phyloP scores from a whole-genome alignment of 2,888 invertebrate species.

The Loripinus fragilis region DNA sequence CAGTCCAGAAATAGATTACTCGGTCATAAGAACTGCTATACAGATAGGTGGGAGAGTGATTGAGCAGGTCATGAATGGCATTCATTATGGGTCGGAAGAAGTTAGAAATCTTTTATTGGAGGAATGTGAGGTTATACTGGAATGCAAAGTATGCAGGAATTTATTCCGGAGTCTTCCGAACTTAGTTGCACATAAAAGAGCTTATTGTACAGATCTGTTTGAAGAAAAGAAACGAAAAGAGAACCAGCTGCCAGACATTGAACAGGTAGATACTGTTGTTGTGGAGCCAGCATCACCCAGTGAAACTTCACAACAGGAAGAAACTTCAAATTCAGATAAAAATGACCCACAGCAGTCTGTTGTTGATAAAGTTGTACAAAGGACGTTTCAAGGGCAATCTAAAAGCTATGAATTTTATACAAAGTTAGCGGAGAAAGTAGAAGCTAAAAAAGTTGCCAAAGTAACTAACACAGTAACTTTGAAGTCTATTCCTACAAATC shows the following conservation, averaged over 20 bases:
- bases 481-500: constrained; percentile 66
- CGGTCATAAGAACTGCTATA: constrained; percentile 73
- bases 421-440: constrained; percentile 69
- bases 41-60: constrained; percentile 70
- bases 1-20: constrained; percentile 69
- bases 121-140: constrained; percentile 95
- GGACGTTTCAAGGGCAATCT: constrained; percentile 69
- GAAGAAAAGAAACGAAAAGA: constrained; percentile 37
- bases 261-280: constrained; percentile 67
- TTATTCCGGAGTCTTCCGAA: constrained; percentile 94
- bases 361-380: constrained; percentile 61
- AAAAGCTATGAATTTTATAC: constrained; percentile 71
- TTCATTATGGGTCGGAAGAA: constrained; percentile 89
- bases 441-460: constrained; percentile 54
- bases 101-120: constrained; percentile 90
- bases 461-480: constrained; percentile 61
- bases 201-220: constrained; percentile 87
- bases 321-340: background rate
- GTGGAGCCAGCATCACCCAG: constrained; percentile 71
- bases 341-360: constrained; percentile 18
- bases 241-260: constrained; percentile 35
- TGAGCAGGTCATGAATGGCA: constrained; percentile 88
- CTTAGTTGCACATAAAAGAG: constrained; percentile 94
- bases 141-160: constrained; percentile 94
- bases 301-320: constrained; percentile 21